Percentiles rank a stretch among this genome's conserved stretches.
phyloP scores from a whole-genome alignment of 2,797 vertebrate species.

The Pangasius larnaudii region DNA sequence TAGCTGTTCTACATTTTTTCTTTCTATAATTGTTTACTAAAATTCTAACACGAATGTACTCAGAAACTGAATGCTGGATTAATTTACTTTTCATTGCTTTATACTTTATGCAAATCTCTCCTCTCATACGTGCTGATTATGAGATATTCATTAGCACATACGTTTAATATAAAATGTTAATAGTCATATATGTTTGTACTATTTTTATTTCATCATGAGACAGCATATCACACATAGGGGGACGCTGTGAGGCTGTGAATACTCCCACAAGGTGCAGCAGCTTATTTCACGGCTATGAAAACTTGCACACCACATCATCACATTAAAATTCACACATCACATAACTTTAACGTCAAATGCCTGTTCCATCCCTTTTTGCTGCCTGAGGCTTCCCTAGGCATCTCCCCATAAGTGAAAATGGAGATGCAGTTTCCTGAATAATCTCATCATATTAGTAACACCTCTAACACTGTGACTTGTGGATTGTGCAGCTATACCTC shows the following conservation, averaged over 20 bases:
- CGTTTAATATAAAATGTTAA: neutral
- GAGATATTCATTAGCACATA: neutral
- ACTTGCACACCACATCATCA: neutral
- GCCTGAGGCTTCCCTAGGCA: neutral
- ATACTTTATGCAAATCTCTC: neutral
- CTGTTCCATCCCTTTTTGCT: neutral
- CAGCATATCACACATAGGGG: constrained; percentile 1
- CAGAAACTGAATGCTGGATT: neutral
- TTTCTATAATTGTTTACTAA: neutral
- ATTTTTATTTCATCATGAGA: neutral
- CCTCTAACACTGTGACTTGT: neutral
- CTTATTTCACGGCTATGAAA: constrained; percentile 15
- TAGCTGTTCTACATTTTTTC: neutral
- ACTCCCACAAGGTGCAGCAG: constrained; percentile 6
- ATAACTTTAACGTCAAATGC: constrained; percentile 23
- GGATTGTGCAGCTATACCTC: neutral
- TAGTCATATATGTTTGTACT: neutral
- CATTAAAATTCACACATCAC: constrained; percentile 35
- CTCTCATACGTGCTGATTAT: neutral
- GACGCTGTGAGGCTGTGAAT: neutral
- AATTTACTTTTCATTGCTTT: neutral
- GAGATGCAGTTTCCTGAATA: constrained; percentile 10
- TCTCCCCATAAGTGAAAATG: neutral
- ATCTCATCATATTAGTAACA: constrained; percentile 21
- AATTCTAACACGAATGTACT: neutral